These are phyloP conservation scores for Nemopilema nomurai DNA, from an alignment of 30 jellyfish, hydroid and myxozoan genomes.

Conservation along the genomic window DNA sequence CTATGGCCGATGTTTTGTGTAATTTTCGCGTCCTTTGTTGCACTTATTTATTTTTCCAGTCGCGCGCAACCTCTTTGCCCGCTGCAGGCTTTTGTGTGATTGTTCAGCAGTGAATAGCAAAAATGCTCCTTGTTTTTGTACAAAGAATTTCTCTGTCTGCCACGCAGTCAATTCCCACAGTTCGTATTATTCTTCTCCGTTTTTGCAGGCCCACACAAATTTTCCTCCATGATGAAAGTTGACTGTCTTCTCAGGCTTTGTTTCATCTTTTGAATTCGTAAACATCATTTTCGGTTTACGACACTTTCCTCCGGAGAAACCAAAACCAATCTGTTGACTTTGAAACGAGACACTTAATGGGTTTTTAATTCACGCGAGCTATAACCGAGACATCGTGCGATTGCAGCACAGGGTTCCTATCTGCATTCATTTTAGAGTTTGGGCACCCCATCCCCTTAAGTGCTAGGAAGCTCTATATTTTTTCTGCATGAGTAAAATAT, in stretches of 20 bases:
- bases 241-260: not conserved
- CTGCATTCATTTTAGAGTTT: no score
- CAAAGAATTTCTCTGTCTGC: slow-evolving; percentile 3
- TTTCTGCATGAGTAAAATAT: no score
- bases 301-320: not conserved
- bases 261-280: not conserved
- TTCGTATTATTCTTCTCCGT: not conserved
- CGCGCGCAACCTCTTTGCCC: not conserved
- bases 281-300: not conserved
- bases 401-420: no score
- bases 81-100: not conserved
- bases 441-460: no score
- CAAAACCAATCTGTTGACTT: no score
- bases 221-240: not conserved
- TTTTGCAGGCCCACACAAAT: slow-evolving; percentile 7
- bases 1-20: not conserved
- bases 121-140: not conserved
- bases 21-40: slow-evolving; percentile 33
- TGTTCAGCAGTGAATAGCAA: not conserved
- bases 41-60: slow-evolving; percentile 15
- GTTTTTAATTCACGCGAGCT: no score
- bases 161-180: slow-evolving; percentile 12
- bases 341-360: no score
- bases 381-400: no score
- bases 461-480: no score